Evolutionary conservation across 2,888 invertebrate species (phyloP).

Genomic region (Drosophila prolongata): DNA sequence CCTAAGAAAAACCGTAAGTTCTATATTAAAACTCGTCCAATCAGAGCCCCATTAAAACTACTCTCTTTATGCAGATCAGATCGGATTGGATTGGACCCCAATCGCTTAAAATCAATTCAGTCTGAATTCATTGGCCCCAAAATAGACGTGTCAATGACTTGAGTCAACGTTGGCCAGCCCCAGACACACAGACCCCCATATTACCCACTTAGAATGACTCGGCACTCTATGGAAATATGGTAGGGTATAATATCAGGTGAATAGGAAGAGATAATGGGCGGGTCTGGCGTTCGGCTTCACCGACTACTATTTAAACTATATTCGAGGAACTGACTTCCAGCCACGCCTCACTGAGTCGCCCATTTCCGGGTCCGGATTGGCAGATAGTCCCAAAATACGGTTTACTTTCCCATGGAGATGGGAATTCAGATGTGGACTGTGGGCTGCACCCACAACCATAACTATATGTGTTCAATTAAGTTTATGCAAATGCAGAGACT

Average conservation of each 20-base stretch:
- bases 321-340: conserved; percentile 14
- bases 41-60: neutral
- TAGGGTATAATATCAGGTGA: conserved; percentile 3
- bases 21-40: neutral
- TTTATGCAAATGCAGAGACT: conserved; percentile 24
- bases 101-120: conserved; percentile 7
- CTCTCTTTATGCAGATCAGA: conserved; percentile 24
- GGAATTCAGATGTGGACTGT: conserved; percentile 1
- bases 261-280: conserved; percentile 22
- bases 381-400: neutral
- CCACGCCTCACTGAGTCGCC: conserved; percentile 36
- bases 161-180: conserved; percentile 14
- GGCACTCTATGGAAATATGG: conserved; percentile 1
- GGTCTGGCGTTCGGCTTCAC: conserved; percentile 12
- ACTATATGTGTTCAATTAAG: neutral
- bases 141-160: conserved; percentile 41
- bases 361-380: conserved; percentile 35
- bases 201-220: conserved; percentile 12
- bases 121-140: conserved; percentile 32
- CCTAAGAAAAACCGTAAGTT: conserved; percentile 5
- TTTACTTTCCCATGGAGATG: conserved; percentile 14
- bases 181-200: neutral
- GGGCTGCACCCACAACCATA: neutral
- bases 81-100: neutral
- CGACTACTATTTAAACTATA: conserved; percentile 25